Evolutionary conservation across 92 coral and sea anemone genomes (phyloP).

Genomic region (Galaxea fascicularis): DNA sequence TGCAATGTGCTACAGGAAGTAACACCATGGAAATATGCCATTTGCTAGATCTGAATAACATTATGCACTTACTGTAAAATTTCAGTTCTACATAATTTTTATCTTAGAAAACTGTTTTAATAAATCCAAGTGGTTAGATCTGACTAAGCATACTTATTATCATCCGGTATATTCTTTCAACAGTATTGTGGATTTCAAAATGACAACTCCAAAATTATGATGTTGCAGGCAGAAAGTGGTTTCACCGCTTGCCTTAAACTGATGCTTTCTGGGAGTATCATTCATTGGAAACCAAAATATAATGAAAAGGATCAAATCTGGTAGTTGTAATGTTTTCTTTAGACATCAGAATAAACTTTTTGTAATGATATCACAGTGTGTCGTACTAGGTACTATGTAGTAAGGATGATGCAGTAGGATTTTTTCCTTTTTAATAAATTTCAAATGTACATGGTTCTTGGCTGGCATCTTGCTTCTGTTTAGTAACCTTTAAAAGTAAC

Average conservation of each 20-base stretch:
- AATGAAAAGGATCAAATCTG: not conserved
- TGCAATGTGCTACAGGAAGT: no score
- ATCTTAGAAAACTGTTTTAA: not conserved
- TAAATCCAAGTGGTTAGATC: not conserved
- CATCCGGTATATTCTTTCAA: not conserved
- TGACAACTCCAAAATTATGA: conserved; percentile 17
- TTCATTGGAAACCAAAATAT: conserved; percentile 5
- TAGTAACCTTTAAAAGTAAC: conserved; percentile 6
- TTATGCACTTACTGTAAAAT: no score
- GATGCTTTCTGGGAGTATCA: conserved; percentile 32
- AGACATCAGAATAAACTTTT: not conserved
- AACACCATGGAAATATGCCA: no score
- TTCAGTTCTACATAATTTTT: no score
- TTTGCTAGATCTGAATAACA: no score
- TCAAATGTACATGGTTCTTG: not conserved
- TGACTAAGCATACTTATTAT: not conserved
- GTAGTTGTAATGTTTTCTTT: conserved; percentile 4
- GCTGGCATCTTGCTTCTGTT: not conserved
- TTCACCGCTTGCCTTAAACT: conserved; percentile 36
- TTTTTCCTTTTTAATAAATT: not conserved
- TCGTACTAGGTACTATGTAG: not conserved
- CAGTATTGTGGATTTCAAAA: conserved; percentile 33
- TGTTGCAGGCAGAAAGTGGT: conserved; percentile 47
- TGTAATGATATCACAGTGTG: not conserved
- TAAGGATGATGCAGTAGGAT: not conserved